Conservation (phyloP, 2,888 invertebrate species). For the Hedya salicella region DNA sequence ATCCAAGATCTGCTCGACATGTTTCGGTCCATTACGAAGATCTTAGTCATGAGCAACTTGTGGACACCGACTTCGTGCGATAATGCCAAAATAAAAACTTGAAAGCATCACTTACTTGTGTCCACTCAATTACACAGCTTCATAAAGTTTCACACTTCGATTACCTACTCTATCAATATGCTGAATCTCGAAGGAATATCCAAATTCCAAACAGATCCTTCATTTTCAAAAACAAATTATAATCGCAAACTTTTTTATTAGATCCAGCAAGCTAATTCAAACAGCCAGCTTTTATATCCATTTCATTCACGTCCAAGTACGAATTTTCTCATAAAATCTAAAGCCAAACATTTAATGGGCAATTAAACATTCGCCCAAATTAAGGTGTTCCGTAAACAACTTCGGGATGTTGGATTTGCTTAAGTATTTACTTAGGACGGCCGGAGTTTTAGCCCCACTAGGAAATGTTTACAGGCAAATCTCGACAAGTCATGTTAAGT, state of each 20-base stretch:
- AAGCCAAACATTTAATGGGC: slow-evolving; percentile 25
- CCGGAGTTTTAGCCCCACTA: slow-evolving; percentile 5
- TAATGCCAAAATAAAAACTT: too few relatives aligned
- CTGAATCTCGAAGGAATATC: not conserved
- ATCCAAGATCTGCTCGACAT: too few relatives aligned
- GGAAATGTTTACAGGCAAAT: slow-evolving; percentile 13
- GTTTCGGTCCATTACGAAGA: too few relatives aligned
- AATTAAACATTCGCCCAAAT: slow-evolving; percentile 33
- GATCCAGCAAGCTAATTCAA: slow-evolving; percentile 26
- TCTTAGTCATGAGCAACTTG: too few relatives aligned
- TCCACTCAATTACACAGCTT: too few relatives aligned
- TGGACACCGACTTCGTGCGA: too few relatives aligned
- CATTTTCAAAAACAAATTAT: slow-evolving; percentile 4
- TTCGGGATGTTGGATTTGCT: slow-evolving; percentile 20
- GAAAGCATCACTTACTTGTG: too few relatives aligned
- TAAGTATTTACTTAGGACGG: slow-evolving; percentile 23
- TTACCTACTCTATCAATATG: too few relatives aligned
- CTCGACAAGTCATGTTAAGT: not conserved
- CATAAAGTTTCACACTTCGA: too few relatives aligned
- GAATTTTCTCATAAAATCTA: slow-evolving; percentile 16
- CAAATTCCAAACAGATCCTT: not conserved
- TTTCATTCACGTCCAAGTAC: not conserved
- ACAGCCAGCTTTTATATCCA: slow-evolving; percentile 16
- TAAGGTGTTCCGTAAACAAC: slow-evolving; percentile 38
- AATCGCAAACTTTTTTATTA: slow-evolving; percentile 7